Evolutionary conservation across 1,140 invertebrate genomes (phyloP), one percentile per base, ranked within the genome.

Genomic region (Argopecten irradians): DNA sequence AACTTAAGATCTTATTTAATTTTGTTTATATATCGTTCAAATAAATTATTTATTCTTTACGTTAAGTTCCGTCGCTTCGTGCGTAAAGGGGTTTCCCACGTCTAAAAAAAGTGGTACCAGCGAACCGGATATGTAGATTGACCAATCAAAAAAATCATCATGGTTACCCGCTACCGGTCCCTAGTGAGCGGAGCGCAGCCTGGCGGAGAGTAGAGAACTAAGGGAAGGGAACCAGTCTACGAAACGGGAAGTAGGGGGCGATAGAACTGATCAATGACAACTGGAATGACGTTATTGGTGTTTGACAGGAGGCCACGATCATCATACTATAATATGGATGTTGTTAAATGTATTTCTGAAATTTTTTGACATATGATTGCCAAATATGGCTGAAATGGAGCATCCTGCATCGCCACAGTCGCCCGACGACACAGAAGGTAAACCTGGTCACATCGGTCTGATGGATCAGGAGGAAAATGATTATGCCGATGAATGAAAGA

Each of bases 261-360:
- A 71, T 71, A n/a, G n/a, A 71, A 71, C n/a, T n/a, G n/a, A 71
- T 71, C 55, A 71, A 71, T 71, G 55, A 71, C 55, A 71, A 71
- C 55, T 71, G 55, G 55, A 71, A n/a, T 71, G 55, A 71, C 55
- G 55, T 71, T 71, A 71, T 71, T n/a, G 28, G 5, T 1, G n/a
- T 71, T 71, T 71, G 55, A 71, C 55, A 71, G 55, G 16, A n/a
- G n/a, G 28, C 55, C 55, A 71, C n/a, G 55, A 71, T 71, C 22
- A n/a, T 5, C 55, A 71, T 0, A 8, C 55, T 71, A 28, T 71
- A 71, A n/a, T 5, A 71, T 71, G 55, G 55, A 71, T 28, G 8
- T 11, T 3, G 0, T 71, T 71, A 28, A 28, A 28, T 7, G 28
- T 71, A n/a, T 71, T 28, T n/a, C 22, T 3, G 55, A n/a, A 28